phyloP scores from a whole-genome alignment of 2,113 vertebrate species.

The Otolemur garnettii region DNA sequence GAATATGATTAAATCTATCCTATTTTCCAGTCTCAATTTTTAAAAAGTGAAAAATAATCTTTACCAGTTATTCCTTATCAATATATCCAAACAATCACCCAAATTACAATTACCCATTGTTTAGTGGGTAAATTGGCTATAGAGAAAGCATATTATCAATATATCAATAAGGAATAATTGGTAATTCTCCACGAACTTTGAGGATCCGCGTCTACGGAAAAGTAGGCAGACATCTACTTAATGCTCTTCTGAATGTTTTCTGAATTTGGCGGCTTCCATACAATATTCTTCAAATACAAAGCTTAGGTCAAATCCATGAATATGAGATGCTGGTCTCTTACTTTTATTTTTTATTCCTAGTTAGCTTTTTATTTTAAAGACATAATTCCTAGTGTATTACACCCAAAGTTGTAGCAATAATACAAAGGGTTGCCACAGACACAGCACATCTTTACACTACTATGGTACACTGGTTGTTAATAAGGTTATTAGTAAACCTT shows the following conservation, averaged over 20 bases:
- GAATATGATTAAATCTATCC: not conserved
- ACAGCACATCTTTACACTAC: not conserved
- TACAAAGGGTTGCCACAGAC: not conserved
- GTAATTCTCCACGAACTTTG: too few relatives aligned
- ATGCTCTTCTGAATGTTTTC: not conserved
- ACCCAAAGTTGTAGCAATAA: not conserved
- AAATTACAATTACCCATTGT: too few relatives aligned
- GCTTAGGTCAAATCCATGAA: not conserved
- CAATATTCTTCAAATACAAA: conserved; percentile 45
- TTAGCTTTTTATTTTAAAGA: conserved; percentile 24
- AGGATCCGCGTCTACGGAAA: not conserved
- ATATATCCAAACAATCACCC: too few relatives aligned
- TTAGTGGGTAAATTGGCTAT: too few relatives aligned
- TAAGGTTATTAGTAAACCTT: not conserved
- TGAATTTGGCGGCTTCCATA: not conserved
- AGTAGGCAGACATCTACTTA: not conserved
- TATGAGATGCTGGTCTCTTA: not conserved
- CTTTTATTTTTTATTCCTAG: conserved; percentile 34
- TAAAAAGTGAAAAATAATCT: conserved; percentile 27
- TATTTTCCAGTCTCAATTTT: not conserved
- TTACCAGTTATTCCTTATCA: not conserved
- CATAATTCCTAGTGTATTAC: not conserved
- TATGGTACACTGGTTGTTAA: not conserved
- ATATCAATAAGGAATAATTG: too few relatives aligned
- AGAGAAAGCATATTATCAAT: too few relatives aligned